Conservation (phyloP, 2,113 vertebrate genomes). For the Speoplatyrhinus poulsoni region DNA sequence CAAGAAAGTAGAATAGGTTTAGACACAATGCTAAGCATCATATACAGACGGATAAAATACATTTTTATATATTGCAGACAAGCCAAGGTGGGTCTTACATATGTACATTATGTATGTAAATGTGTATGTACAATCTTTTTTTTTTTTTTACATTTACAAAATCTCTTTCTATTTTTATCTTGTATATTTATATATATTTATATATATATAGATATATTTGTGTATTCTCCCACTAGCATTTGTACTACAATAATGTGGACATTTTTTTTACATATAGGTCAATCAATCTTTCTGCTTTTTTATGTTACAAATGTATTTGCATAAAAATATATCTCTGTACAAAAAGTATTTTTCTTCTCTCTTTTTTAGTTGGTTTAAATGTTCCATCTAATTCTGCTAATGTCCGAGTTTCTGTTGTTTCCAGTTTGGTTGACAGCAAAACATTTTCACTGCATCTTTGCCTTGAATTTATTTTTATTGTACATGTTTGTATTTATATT, state of each 20-base stretch:
- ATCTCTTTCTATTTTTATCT: conserved; percentile 76
- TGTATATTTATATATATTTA: conserved; percentile 70
- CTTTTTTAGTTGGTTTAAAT: conserved; percentile 52
- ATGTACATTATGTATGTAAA: conserved; percentile 98
- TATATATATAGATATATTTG: conserved; percentile 73
- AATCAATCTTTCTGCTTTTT: conserved; percentile 80
- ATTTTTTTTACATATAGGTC: conserved; percentile 85
- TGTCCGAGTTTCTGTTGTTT: conserved; percentile 26
- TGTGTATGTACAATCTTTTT: conserved; percentile 96
- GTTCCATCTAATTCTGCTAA: conserved; percentile 67
- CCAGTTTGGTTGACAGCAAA: conserved; percentile 18
- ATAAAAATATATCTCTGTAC: conserved; percentile 99
- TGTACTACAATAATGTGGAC: conserved; percentile 97
- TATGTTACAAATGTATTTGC: conserved; percentile 98
- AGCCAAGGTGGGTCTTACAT: conserved; percentile 94
- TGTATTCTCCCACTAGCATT: conserved; percentile 85
- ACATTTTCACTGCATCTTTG: no score
- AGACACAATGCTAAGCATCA: conserved; percentile 96
- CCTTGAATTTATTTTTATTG: no score
- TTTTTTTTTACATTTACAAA: conserved; percentile 86
- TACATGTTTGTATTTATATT: no score
- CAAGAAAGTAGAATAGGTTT: conserved; percentile 93
- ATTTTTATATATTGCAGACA: conserved; percentile 96
- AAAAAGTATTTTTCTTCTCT: conserved; percentile 76
- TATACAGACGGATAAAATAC: conserved; percentile 99